A percentile compares a stretch with the other conserved stretches of the same genome.
These are phyloP conservation scores for Oegoconia quadripuncta DNA, from an alignment of 2,888 invertebrate genomes.

Conservation along the genomic window DNA sequence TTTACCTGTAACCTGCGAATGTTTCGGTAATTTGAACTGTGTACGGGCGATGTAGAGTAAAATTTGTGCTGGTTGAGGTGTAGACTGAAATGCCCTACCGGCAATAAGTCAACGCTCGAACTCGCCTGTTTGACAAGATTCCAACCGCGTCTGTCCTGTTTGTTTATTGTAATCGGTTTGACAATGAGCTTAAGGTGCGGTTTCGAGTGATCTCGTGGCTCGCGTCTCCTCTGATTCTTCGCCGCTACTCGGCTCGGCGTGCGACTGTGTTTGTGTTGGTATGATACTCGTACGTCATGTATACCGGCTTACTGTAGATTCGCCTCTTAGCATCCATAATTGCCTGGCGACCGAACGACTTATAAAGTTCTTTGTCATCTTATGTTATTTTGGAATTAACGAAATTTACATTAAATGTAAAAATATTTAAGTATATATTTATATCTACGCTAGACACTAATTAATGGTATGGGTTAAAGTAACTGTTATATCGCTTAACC, in stretches of 20 bases:
- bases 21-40: constrained; percentile 30
- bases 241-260: constrained; percentile 60
- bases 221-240: constrained; percentile 67
- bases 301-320: constrained; percentile 74
- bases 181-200: constrained; percentile 80
- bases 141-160: constrained; percentile 79
- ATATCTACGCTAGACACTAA: not conserved
- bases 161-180: constrained; percentile 80
- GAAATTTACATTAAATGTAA: too few species aligned
- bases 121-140: constrained; percentile 79
- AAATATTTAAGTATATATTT: too few species aligned
- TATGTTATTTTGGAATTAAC: constrained; percentile 4
- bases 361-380: constrained; percentile 31
- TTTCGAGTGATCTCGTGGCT: constrained; percentile 74
- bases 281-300: constrained; percentile 76
- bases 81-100: constrained; percentile 73
- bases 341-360: constrained; percentile 68
- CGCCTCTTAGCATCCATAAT: constrained; percentile 75
- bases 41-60: constrained; percentile 27
- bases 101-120: constrained; percentile 79
- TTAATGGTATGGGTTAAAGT: not conserved
- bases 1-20: constrained; percentile 56
- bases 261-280: constrained; percentile 70
- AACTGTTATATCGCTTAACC: too few species aligned
- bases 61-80: constrained; percentile 26